These are phyloP conservation scores for Megaceryle alcyon DNA, from an alignment of 2,797 vertebrate species.

Conservation along the genomic window DNA sequence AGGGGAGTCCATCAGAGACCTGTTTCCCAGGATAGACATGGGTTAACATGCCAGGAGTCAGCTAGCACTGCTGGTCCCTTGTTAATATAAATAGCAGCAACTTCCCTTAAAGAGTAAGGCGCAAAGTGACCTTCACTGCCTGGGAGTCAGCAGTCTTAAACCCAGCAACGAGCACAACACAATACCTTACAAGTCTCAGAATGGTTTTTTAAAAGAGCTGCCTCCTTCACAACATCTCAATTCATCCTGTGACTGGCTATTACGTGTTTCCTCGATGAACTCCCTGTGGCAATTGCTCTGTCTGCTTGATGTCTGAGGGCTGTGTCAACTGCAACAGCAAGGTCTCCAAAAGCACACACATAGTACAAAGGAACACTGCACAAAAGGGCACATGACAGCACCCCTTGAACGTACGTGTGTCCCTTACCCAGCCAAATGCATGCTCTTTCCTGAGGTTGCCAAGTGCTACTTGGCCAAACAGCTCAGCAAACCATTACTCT, in stretches of 20 bases:
- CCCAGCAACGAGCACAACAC: background rate
- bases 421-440: accelerated
- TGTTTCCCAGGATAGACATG: background rate
- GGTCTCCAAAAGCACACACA: accelerated
- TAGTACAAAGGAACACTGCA: accelerated
- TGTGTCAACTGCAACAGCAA: background rate
- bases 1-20: background rate
- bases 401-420: accelerated
- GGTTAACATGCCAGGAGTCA: background rate
- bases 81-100: background rate
- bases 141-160: background rate
- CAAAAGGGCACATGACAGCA: accelerated
- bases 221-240: background rate
- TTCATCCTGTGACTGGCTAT: background rate
- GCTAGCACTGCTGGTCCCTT: background rate
- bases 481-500: background rate
- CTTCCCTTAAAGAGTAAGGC: background rate
- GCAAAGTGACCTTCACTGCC: background rate
- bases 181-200: background rate
- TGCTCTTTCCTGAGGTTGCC: background rate
- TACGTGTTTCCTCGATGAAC: accelerated
- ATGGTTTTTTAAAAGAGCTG: background rate
- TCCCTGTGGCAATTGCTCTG: background rate
- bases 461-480: background rate
- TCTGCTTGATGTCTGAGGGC: background rate